Base-by-base conservation (phyloP, 1,140 invertebrate genomes). In the Saccostrea echinata region DNA sequence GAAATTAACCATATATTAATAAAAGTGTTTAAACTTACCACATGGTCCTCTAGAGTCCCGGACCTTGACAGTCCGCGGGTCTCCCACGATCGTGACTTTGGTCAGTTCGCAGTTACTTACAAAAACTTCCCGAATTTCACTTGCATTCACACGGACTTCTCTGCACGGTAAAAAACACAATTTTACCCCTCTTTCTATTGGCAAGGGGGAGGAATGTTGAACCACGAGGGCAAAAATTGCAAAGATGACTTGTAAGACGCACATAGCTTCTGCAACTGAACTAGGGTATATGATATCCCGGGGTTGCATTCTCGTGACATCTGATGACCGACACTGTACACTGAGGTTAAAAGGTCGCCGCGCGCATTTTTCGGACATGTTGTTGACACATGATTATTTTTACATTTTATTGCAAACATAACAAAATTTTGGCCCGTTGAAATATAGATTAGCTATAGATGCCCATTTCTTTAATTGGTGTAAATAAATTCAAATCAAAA, bases 311-410 rank as follows among this genome's bases (percentile, higher is more conserved):
- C 57, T 9, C 57, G 57, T 64, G 21, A 64, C 57, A 64, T 64
- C 57, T n/a, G 57, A 64, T 64, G 21, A n/a, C 57, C 21, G 57
- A 64, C 57, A 64, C 24, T 64, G 57, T 4, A 64, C 21, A 64
- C 57, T 64, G 21, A 64, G 57, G 21, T 64, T 64, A 64, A 64
- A 8, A 64, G 57, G 57, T 64, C 57, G 21, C 57, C 57, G 57
- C 21, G 57, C 57, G 24, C 57, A 64, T 64, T 64, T n/a, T 64
- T 64, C 57, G 4, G 21, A 64, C 57, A 64, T n/a, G 57, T 21
- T 64, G 57, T 64, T 64, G 57, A 64, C 57, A 64, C 57, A 64
- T 64, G 57, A 64, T 64, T 64, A 24, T 64, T 64, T 64, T 64
- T 64, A 43, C 43, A 43, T 43, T 43, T 43, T 43, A 43, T 43